Evolutionary conservation across 64 coral and sea anemone genomes (phyloP).

Genomic region (Anthopleura sola): DNA sequence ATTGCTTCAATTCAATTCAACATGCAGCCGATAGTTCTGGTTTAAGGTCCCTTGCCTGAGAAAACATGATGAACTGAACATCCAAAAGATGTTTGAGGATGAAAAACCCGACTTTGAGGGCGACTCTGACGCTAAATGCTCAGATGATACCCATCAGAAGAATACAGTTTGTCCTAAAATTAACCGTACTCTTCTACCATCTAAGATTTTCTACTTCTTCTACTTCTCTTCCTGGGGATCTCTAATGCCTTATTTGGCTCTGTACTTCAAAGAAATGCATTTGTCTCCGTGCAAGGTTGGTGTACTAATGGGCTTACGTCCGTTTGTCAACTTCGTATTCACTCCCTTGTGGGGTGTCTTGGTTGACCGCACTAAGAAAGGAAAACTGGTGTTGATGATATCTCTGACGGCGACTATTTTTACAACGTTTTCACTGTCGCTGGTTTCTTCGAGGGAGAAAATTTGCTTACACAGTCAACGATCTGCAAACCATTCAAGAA

Average conservation of each 20-base stretch:
- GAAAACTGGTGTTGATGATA: conserved; percentile 29
- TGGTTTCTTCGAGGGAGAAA: conserved; percentile 26
- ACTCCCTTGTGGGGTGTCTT: conserved; percentile 51
- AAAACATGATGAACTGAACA: not conserved
- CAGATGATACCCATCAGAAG: too few species aligned
- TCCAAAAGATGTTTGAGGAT: not conserved
- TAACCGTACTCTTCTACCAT: conserved; percentile 28
- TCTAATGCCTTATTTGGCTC: conserved; percentile 49
- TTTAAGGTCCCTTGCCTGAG: too few species aligned
- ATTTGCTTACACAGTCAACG: not conserved
- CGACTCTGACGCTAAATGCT: not conserved
- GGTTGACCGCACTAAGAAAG: conserved; percentile 51
- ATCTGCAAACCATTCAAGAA: not conserved
- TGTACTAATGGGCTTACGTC: conserved; percentile 56
- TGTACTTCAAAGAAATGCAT: conserved; percentile 57
- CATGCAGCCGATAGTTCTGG: too few species aligned
- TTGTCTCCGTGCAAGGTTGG: conserved; percentile 53
- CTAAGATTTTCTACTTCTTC: conserved; percentile 62
- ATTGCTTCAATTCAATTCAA: too few species aligned
- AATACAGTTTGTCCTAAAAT: conserved; percentile 1
- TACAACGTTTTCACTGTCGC: conserved; percentile 42
- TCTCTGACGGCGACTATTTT: conserved; percentile 28
- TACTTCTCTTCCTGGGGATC: conserved; percentile 67
- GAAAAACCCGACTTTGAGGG: not conserved
- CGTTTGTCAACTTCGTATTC: conserved; percentile 58